Conservation (phyloP, 2,113 vertebrate species). For the Stigmatopora argus region DNA sequence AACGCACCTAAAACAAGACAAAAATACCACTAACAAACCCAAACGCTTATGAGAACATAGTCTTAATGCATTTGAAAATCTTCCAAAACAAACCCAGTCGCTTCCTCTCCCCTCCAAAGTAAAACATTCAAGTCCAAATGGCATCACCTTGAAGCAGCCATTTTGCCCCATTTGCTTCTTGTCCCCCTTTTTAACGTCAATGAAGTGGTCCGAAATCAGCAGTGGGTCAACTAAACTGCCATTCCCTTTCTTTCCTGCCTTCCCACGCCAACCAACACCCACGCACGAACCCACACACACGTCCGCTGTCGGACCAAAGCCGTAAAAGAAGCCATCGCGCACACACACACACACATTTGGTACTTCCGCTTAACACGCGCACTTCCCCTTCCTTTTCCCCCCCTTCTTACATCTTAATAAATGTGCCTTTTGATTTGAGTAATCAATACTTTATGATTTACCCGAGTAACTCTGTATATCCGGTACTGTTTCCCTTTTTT, state of each 20-base stretch:
- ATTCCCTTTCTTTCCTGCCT: neutral
- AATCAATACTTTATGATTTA: constrained; percentile 75
- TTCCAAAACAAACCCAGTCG: neutral
- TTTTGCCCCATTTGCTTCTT: neutral
- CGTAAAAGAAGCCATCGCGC: constrained; percentile 59
- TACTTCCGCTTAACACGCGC: constrained; percentile 43
- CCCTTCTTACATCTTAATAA: constrained; percentile 78
- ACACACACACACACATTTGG: constrained; percentile 53
- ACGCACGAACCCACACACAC: constrained; percentile 12
- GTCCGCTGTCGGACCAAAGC: constrained; percentile 36
- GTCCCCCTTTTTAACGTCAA: neutral
- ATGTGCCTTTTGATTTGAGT: constrained; percentile 82
- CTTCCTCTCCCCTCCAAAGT: neutral
- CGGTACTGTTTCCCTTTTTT: constrained; percentile 63
- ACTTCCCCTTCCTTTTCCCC: constrained; percentile 58
- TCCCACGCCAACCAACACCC: constrained; percentile 14
- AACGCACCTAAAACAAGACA: no score
- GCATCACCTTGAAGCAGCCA: neutral
- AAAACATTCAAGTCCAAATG: neutral
- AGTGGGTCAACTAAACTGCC: constrained; percentile 10
- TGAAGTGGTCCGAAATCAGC: neutral
- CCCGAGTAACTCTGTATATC: constrained; percentile 72
- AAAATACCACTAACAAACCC: no score
- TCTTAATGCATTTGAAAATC: no score
- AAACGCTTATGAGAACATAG: no score